Evolutionary conservation across 2,888 invertebrate species (phyloP), one percentile per base, ranked within the genome.

Genomic region (Seira ritae): DNA sequence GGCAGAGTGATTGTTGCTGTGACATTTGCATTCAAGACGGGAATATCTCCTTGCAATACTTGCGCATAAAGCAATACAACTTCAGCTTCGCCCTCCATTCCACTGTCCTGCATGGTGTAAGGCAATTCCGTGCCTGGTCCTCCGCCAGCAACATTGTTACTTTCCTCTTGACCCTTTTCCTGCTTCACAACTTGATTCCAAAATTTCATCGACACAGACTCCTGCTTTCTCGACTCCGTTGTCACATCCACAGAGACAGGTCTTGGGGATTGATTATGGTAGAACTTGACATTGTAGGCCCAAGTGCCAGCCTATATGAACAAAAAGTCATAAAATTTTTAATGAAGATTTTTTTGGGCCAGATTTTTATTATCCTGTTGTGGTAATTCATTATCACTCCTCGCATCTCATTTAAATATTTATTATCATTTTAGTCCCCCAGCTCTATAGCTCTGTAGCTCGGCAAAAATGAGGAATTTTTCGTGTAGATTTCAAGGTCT

Each of bases 1-100:
- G 89, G 88, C 20, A 88, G 78, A 10, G 87, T 87, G n/a, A 90
- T 86, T 66, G 87, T 87, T 23, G 89, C 90, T 17, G 88, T 87
- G 8, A 90, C 90, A 84, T 89, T 89, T 20, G 90, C 89, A 84
- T 89, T 89, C 24, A 89, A 46, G 2, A 90, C 89, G 6, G 90
- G 89, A 31, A 88, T 81, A n/a, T 87, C 86, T 46, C 90, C 90
- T 88, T 89, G 88, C 37, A 86, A 84, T n/a, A 90, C 88, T 85
- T 89, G 89, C 15, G 90, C 89, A 78, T 89, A 89, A 2, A 90
- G 85, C 8, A 87, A 55, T 6, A 88, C 88, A 19, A 88, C 85
- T 55, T 88, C 86, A 65, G 70, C 70, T n/a, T 62, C 75, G 1
- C 62, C 66, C 15, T 67, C 80, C 1, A 65, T 20, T 1, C 23